These are phyloP conservation scores for Oplegnathus fasciatus DNA, from an alignment of 2,113 vertebrate species.

Conservation along the genomic window DNA sequence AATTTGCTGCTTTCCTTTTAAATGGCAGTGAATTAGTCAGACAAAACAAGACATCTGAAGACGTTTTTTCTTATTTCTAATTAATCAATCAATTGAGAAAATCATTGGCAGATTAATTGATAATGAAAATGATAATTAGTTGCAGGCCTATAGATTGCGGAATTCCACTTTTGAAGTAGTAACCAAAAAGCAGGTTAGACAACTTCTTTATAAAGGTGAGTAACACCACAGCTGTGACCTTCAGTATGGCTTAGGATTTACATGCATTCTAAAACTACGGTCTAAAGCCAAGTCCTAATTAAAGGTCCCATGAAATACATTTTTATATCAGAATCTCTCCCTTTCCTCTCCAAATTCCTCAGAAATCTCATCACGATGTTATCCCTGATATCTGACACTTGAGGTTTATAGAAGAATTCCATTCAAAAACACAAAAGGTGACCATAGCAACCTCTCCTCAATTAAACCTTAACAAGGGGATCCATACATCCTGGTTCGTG, in stretches of 20 bases:
- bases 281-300: too few relatives aligned
- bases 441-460: neutral
- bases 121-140: too few relatives aligned
- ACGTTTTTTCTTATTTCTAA: too few relatives aligned
- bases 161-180: too few relatives aligned
- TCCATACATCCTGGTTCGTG: neutral
- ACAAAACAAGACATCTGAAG: too few relatives aligned
- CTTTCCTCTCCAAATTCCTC: neutral
- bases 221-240: neutral
- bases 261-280: too few relatives aligned
- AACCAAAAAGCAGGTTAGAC: neutral
- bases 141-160: too few relatives aligned
- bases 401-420: neutral
- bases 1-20: neutral
- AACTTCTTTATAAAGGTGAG: neutral
- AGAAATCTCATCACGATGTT: neutral
- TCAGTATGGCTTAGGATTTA: too few relatives aligned
- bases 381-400: neutral
- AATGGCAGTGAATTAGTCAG: too few relatives aligned
- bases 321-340: neutral
- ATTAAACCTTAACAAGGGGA: neutral
- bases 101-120: too few relatives aligned
- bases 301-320: too few relatives aligned
- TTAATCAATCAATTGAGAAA: too few relatives aligned
- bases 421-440: neutral